Conservation (phyloP, 2,797 vertebrate genomes). For the Hemibagrus guttatus region DNA sequence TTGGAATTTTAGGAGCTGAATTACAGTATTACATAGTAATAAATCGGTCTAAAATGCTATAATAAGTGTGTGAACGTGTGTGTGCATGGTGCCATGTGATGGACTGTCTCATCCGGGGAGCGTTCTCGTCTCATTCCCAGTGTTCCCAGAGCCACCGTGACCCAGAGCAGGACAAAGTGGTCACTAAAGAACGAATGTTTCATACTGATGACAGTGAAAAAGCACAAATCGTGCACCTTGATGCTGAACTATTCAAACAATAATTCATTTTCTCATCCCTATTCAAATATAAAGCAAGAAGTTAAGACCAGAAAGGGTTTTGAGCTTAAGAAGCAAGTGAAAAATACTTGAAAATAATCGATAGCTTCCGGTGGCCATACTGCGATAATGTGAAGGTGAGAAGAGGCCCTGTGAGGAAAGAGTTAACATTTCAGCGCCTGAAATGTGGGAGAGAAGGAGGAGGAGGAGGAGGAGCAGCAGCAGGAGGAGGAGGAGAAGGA, state of each 20-base stretch:
- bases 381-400: not conserved
- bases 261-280: not conserved
- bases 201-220: not conserved
- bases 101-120: not conserved
- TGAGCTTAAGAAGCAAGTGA: not conserved
- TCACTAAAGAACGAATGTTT: not conserved
- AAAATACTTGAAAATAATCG: not conserved
- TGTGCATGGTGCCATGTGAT: not conserved
- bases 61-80: not conserved
- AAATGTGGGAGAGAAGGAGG: constrained; percentile 33
- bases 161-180: not conserved
- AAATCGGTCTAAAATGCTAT: not conserved
- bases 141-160: not conserved
- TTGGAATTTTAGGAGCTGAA: not conserved
- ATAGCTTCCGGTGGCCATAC: not conserved
- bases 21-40: constrained; percentile 11
- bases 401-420: constrained; percentile 43
- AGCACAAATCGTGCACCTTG: too few relatives aligned
- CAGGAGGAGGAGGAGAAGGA: constrained; percentile 20
- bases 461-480: constrained; percentile 15
- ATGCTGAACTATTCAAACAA: not conserved
- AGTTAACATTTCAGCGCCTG: constrained; percentile 55
- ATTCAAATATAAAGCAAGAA: not conserved
- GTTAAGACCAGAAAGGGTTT: not conserved
- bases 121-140: not conserved